Base-by-base conservation (phyloP, 2,797 vertebrate genomes). In the Sebastes vulpes region DNA sequence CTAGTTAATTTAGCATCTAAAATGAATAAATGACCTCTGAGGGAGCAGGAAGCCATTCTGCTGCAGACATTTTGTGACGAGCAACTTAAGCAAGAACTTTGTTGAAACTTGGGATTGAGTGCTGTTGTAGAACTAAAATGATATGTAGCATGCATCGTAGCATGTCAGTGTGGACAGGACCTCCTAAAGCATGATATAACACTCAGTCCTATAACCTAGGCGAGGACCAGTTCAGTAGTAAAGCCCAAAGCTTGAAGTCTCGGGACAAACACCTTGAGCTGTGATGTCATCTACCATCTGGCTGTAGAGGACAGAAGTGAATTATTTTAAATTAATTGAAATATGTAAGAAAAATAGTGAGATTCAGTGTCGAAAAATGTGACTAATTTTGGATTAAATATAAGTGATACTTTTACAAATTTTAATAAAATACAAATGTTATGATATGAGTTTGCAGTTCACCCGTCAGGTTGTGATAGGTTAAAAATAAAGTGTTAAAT, bases 111-210 rank as follows among this genome's bases (percentile, higher is more conserved):
- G 6, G n/a, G 28, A 52, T 70, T 54, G 26, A 23, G 6, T 38
- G 8, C 20, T 46, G 28, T 42, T 4, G n/a, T 46, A 46, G 42
- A 46, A 46, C 42, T 46, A 48, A 61, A 35, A 57, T 48, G 3
- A 58, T 25, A 25, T 68, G 16, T 29, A 53, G 73, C 32, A 18
- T 68, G 28, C 29, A 68, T 0, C 14, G 7, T 42, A 16, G 38
- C 38, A 42, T 42, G 38, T 46, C 46, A 35, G 20, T 68, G 23
- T 61, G 70, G 18, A 28, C 9, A 75, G 9, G 16, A 64, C 32
- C 18, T 48, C n/a, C n/a, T 32, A 50, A 54, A 72, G 66, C 46
- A 53, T 63, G 53, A 42, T 53, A 12, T 70, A 76, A 65, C 23
- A 25, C 48, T 50, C 3, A 26, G 18, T 57, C 18, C 21, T 42